Percentiles rank a stretch among this genome's conserved stretches.
phyloP scores from a whole-genome alignment of 2,797 vertebrate species.

The Parambassis ranga region DNA sequence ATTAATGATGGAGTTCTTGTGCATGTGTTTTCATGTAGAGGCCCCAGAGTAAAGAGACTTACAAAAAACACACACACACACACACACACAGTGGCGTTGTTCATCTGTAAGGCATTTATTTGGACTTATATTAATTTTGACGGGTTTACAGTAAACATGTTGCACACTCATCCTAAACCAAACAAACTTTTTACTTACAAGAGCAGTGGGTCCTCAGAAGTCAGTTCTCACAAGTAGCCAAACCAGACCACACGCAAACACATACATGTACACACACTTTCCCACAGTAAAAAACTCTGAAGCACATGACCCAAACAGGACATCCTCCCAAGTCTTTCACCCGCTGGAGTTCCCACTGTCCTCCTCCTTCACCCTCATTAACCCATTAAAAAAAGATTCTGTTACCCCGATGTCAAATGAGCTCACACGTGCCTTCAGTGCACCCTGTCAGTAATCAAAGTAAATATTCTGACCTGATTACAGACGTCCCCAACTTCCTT shows the following conservation, averaged over 20 bases:
- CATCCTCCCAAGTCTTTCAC: constrained; percentile 64
- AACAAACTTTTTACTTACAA: neutral
- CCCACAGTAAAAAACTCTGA: constrained; percentile 71
- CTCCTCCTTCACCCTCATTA: constrained; percentile 24
- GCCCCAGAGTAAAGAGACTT: neutral
- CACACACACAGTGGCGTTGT: neutral
- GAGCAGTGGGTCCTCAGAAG: constrained; percentile 9
- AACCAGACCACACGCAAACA: constrained; percentile 38
- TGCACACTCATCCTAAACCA: neutral
- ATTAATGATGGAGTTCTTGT: constrained; percentile 13
- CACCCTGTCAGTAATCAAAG: neutral
- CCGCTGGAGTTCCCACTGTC: constrained; percentile 48
- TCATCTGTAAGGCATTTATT: neutral
- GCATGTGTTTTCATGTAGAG: constrained; percentile 6
- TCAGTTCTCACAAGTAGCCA: constrained; percentile 34
- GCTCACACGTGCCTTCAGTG: neutral
- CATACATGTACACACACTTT: constrained; percentile 48
- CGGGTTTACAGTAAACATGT: neutral
- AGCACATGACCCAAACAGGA: constrained; percentile 75
- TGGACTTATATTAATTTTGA: neutral
- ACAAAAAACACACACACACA: neutral
- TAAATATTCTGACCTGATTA: neutral
- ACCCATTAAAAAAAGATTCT: too few species aligned
- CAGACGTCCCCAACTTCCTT: neutral
- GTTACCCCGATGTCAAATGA: neutral